Evolutionary conservation across 37 sponge, comb jelly and placozoan species (phyloP).

Genomic region (Ephydatia muelleri): DNA sequence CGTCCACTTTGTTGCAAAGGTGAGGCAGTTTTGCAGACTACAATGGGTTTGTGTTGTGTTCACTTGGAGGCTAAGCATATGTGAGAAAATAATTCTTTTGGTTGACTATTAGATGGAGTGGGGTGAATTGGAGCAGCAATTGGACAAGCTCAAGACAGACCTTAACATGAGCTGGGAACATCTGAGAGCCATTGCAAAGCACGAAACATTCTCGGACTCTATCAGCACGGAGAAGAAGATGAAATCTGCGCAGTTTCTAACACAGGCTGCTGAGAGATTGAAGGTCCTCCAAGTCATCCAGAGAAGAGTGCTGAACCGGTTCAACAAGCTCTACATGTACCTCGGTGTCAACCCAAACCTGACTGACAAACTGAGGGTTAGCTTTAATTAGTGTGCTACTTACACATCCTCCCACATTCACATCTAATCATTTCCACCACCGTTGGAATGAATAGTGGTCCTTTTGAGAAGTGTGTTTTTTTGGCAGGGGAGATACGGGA

Average conservation of each 20-base stretch:
- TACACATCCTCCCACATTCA: no score
- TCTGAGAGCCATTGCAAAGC: constrained; percentile 82
- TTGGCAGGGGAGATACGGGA: no score
- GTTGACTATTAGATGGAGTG: constrained; percentile 64
- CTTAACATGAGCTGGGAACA: constrained; percentile 73
- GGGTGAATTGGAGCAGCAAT: constrained; percentile 10
- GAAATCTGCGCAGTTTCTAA: constrained; percentile 81
- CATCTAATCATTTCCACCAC: no score
- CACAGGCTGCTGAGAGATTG: constrained; percentile 81
- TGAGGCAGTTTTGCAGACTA: no score
- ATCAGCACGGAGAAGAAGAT: constrained; percentile 79
- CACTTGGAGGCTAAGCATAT: background rate
- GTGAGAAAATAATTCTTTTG: background rate
- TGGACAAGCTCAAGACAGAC: constrained; percentile 65
- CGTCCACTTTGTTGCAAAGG: constrained; percentile 82
- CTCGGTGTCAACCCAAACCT: constrained; percentile 55
- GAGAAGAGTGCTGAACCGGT: constrained; percentile 75
- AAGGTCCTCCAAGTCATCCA: constrained; percentile 77
- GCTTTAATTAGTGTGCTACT: background rate
- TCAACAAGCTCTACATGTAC: constrained; percentile 70
- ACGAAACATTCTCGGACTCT: constrained; percentile 77
- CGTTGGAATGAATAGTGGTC: no score
- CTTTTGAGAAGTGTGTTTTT: no score
- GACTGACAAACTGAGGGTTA: constrained; percentile 47
- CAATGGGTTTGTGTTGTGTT: background rate